A percentile compares a stretch with the other conserved stretches of the same genome.
Conservation (phyloP, 2,888 invertebrate genomes). For the Rotaria magnacalcarata region DNA sequence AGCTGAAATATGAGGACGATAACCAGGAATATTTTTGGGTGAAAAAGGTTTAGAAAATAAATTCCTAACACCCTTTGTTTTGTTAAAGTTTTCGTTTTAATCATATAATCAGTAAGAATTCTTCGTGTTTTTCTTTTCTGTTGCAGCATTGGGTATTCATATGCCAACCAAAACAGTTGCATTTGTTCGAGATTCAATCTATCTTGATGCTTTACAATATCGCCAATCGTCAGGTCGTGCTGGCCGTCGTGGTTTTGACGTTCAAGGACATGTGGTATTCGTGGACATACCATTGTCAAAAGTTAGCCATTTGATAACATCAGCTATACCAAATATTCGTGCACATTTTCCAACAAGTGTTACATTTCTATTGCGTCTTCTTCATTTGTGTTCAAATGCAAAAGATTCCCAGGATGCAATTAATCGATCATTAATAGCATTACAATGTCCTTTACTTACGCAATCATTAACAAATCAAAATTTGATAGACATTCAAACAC, state of each 20-base stretch:
- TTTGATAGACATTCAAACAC: conserved; percentile 2
- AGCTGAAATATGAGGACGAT: no score
- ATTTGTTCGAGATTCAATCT: conserved; percentile 43
- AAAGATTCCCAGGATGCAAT: not conserved
- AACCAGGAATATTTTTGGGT: no score
- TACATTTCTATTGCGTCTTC: conserved; percentile 2
- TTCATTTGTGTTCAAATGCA: conserved; percentile 2
- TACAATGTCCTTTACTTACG: not conserved
- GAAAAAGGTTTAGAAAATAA: no score
- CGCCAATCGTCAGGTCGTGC: conserved; percentile 46
- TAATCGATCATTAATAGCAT: conserved; percentile 15
- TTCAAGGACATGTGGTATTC: conserved; percentile 38
- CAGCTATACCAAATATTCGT: not conserved
- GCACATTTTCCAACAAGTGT: conserved; percentile 27
- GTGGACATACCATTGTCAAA: not conserved
- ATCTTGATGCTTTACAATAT: conserved; percentile 45
- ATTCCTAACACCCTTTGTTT: no score
- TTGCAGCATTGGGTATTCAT: conserved; percentile 45
- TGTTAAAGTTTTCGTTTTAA: no score
- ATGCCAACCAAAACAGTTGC: conserved; percentile 47
- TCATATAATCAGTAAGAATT: no score
- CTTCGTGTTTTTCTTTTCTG: not conserved
- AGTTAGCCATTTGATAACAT: not conserved
- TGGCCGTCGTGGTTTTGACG: conserved; percentile 46
- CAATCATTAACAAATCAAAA: not conserved